Evolutionary conservation across 2,113 vertebrate genomes (phyloP), one percentile per base, ranked within the genome.

Genomic region (Dipodomys merriami): DNA sequence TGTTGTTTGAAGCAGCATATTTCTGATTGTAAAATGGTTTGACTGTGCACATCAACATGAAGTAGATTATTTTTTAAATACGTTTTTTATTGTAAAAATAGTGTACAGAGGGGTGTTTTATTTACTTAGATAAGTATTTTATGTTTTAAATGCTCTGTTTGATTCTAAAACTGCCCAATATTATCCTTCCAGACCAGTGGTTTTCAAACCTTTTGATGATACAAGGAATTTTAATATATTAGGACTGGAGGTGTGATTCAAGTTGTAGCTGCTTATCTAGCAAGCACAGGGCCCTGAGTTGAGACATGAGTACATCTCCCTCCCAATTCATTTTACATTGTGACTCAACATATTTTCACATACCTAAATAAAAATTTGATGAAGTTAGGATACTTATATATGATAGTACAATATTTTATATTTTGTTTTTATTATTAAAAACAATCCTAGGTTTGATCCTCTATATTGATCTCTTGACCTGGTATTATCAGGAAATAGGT

Each of bases 81-180:
- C n/a, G n/a, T n/a, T n/a, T n/a, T 35, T 35, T 35, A 39, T 39
- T 39, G 39, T 39, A 39, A 39, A 39, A 39, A 39, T 39, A 39
- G 39, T 39, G 39, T 39, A 39, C 5, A 39, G 39, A 39, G 39
- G 35, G 39, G 39, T 39, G 3, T 46, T 49, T 91, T 46, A 35
- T 71, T 95, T 82, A 71, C 67, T 94, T 90, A 93, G 68, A 68
- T 95, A 18, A 91, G 29, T 68, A 12, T 64, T 30, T 71, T 78
- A 64, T 76, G 15, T 89, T 73, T 84, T 74, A 20, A 88, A 68
- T 83, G n/a, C 93, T 91, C 89, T 74, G 2, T 46, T 84, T 86
- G 69, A 86, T 35, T 93, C 35, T 92, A 33, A 83, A 89, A 83
- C 9, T 33, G 2, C 13, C 53, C 30, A 83, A 15, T 33, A 4